These are phyloP conservation scores for Cryptoprocta ferox DNA, from an alignment of 2,797 vertebrate species.

Conservation along the genomic window DNA sequence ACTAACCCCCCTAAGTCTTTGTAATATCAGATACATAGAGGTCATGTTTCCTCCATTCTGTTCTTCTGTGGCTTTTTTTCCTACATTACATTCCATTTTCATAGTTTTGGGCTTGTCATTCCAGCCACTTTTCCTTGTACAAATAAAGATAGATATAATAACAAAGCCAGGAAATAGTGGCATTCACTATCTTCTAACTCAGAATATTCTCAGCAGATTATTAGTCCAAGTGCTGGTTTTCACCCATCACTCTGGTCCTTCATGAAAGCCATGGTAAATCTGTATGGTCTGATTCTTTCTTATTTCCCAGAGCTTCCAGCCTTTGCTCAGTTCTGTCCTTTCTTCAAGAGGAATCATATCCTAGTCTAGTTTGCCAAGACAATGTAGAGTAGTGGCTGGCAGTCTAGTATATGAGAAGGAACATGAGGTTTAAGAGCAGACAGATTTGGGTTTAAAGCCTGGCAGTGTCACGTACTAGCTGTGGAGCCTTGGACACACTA, in stretches of 20 bases:
- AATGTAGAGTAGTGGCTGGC: slow-evolving; percentile 13
- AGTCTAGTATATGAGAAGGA: slow-evolving; percentile 24
- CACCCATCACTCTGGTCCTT: not conserved
- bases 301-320: slow-evolving; percentile 26
- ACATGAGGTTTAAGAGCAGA: slow-evolving; percentile 34
- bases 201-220: slow-evolving; percentile 38
- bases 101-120: slow-evolving; percentile 15
- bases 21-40: not conserved
- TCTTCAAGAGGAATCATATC: slow-evolving; percentile 54
- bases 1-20: slow-evolving; percentile 30
- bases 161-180: not conserved
- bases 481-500: slow-evolving; percentile 27
- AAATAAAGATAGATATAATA: slow-evolving; percentile 47
- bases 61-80: slow-evolving; percentile 1
- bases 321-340: not conserved
- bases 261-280: slow-evolving; percentile 14
- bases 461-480: slow-evolving; percentile 1
- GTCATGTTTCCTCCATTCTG: slow-evolving; percentile 44
- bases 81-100: slow-evolving; percentile 41
- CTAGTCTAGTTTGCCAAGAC: slow-evolving; percentile 36
- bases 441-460: slow-evolving; percentile 42
- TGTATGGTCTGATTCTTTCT: not conserved
- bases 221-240: not conserved
- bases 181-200: slow-evolving; percentile 25
- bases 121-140: slow-evolving; percentile 12